These are phyloP conservation scores for Litoditis marina DNA, from an alignment of 2,888 invertebrate species.

Conservation along the genomic window DNA sequence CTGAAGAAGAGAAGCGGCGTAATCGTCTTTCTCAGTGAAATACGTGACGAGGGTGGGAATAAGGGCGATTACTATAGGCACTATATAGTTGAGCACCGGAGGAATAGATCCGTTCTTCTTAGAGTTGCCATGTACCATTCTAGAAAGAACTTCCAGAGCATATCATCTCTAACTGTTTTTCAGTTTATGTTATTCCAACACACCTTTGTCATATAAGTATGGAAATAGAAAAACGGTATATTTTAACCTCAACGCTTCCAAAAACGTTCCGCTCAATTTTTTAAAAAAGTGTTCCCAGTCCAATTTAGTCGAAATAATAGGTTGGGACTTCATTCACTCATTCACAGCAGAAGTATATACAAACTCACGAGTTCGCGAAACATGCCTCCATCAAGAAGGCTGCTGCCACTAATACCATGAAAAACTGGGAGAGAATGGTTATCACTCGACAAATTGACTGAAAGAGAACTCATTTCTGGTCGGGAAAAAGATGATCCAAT, in stretches of 20 bases:
- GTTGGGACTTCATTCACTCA: too few species aligned
- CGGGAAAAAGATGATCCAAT: neutral
- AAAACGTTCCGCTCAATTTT: too few species aligned
- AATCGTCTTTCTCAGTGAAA: conserved; percentile 31
- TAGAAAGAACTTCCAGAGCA: conserved; percentile 6
- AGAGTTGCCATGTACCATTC: conserved; percentile 38
- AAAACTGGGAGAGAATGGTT: conserved; percentile 33
- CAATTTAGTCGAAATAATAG: too few species aligned
- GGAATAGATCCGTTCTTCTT: conserved; percentile 39
- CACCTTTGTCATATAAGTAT: too few species aligned
- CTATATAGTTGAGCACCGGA: conserved; percentile 29
- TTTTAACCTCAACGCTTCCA: too few species aligned
- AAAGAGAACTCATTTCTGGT: too few species aligned
- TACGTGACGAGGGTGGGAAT: conserved; percentile 31
- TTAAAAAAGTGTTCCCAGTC: too few species aligned
- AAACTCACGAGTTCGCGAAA: conserved; percentile 42
- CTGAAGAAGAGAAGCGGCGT: conserved; percentile 31
- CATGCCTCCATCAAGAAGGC: conserved; percentile 38
- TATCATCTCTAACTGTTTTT: conserved; percentile 1
- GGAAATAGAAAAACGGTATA: too few species aligned
- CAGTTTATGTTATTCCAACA: too few species aligned
- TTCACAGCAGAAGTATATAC: neutral
- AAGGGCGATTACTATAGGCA: conserved; percentile 34
- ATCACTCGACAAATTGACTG: conserved; percentile 37
- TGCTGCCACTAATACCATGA: conserved; percentile 34